These are phyloP conservation scores for Priapulus caudatus DNA, from an alignment of 2,888 invertebrate species.

Conservation along the genomic window DNA sequence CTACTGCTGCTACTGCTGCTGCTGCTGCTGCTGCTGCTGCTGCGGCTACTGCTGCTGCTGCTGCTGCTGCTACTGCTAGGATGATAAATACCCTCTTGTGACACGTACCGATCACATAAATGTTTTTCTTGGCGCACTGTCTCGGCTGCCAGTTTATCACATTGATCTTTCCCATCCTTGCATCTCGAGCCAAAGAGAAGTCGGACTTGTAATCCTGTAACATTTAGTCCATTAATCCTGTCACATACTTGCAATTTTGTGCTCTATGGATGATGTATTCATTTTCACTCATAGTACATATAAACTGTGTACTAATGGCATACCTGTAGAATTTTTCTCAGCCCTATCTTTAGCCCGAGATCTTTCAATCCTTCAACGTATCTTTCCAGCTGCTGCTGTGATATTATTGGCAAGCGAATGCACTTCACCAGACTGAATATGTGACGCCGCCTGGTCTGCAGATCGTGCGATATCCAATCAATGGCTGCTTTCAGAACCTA, in stretches of 20 bases:
- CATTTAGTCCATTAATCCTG: too few relatives aligned
- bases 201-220: not conserved
- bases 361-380: slow-evolving; percentile 65
- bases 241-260: too few relatives aligned
- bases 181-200: not conserved
- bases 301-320: too few relatives aligned
- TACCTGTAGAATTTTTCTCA: slow-evolving; percentile 40
- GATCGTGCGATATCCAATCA: slow-evolving; percentile 73
- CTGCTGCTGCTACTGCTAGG: too few relatives aligned
- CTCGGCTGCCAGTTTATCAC: slow-evolving; percentile 50
- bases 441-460: slow-evolving; percentile 59
- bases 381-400: slow-evolving; percentile 62
- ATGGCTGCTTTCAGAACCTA: slow-evolving; percentile 59
- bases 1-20: too few relatives aligned
- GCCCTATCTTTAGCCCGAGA: slow-evolving; percentile 59
- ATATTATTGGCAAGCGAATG: slow-evolving; percentile 69
- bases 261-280: too few relatives aligned
- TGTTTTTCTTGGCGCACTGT: slow-evolving; percentile 69
- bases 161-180: not conserved
- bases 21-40: too few relatives aligned
- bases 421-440: slow-evolving; percentile 73
- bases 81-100: too few relatives aligned
- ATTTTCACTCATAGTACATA: too few relatives aligned
- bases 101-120: slow-evolving; percentile 64
- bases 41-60: too few relatives aligned